These are phyloP conservation scores for Stylophora pistillata DNA, from an alignment of 64 coral and sea anemone genomes.

Conservation along the genomic window DNA sequence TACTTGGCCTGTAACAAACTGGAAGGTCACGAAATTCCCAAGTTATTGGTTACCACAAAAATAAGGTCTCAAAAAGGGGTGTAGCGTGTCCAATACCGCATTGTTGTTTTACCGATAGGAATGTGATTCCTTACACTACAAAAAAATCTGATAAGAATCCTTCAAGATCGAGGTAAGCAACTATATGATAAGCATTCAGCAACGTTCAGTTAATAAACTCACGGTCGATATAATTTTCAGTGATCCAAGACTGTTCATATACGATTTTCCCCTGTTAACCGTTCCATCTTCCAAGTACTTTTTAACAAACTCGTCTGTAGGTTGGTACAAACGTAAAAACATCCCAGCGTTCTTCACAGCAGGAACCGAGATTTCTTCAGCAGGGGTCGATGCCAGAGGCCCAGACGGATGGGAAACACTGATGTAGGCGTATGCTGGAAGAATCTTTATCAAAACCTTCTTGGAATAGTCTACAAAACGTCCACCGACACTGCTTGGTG, in stretches of 20 bases:
- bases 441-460: background rate
- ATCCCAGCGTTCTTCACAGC: background rate
- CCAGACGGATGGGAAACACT: background rate
- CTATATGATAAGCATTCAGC: background rate
- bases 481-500: conserved; percentile 55
- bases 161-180: too few relatives aligned
- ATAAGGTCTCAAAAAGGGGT: too few relatives aligned
- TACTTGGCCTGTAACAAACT: too few relatives aligned
- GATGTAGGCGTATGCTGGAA: conserved; percentile 57
- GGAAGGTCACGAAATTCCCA: too few relatives aligned
- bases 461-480: conserved; percentile 44
- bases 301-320: background rate
- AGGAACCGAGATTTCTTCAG: background rate
- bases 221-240: conserved; percentile 15
- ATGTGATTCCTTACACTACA: too few relatives aligned
- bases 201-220: background rate
- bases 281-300: background rate
- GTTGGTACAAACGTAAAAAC: conserved; percentile 1
- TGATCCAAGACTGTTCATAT: conserved; percentile 23
- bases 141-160: too few relatives aligned
- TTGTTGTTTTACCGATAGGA: too few relatives aligned
- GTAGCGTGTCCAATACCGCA: too few relatives aligned
- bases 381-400: background rate
- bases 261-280: background rate
- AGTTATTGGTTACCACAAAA: too few relatives aligned